Conservation (phyloP, 2,113 vertebrate genomes). For the Tachysurus fulvidraco region DNA sequence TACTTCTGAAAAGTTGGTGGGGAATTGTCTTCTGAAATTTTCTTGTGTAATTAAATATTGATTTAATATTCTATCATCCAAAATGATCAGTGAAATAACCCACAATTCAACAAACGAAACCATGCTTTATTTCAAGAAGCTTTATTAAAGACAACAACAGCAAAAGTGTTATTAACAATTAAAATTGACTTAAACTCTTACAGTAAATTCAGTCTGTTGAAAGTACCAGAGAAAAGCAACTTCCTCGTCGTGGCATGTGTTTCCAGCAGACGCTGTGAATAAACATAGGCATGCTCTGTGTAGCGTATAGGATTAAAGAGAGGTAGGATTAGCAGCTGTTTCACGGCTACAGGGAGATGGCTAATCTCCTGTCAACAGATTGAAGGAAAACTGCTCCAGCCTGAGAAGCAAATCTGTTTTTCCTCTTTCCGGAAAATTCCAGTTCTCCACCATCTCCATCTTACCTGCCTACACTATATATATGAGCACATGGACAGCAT, state of each 20-base stretch:
- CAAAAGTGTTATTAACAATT: conserved; percentile 21
- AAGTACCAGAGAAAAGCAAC: conserved; percentile 14
- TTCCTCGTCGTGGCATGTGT: conserved; percentile 3
- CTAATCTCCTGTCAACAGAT: conserved; percentile 57
- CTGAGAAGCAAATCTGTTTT: conserved; percentile 42
- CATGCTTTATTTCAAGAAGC: conserved; percentile 24
- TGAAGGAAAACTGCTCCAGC: conserved; percentile 47
- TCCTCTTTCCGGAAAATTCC: conserved; percentile 40
- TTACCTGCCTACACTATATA: not conserved
- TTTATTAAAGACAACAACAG: conserved; percentile 12
- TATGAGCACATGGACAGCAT: too few species aligned
- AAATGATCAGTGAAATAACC: not conserved
- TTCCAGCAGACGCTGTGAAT: conserved; percentile 42
- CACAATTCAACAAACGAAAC: conserved; percentile 4
- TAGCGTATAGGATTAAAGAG: conserved; percentile 53
- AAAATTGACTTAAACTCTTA: conserved; percentile 2
- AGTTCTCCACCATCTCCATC: conserved; percentile 15
- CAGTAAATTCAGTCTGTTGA: not conserved
- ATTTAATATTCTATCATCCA: not conserved
- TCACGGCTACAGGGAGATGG: conserved; percentile 58
- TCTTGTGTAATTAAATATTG: not conserved
- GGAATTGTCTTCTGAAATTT: not conserved
- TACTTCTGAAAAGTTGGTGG: not conserved
- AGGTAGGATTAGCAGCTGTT: conserved; percentile 55
- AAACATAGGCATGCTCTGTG: conserved; percentile 52